These are phyloP conservation scores for Leptogaster cylindrica DNA, from an alignment of 2,888 invertebrate genomes.

Conservation along the genomic window DNA sequence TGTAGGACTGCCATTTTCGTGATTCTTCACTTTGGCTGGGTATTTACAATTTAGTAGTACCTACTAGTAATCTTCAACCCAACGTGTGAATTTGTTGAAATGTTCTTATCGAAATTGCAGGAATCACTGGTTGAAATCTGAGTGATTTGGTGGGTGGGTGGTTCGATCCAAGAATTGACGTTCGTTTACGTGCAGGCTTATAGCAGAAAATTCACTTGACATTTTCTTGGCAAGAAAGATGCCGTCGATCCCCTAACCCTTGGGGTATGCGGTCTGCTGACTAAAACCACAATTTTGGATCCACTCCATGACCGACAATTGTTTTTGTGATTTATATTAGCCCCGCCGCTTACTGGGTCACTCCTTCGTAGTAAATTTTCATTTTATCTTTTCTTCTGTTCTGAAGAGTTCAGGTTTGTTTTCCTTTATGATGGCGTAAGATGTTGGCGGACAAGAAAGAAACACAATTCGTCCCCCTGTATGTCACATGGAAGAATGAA, in stretches of 20 bases:
- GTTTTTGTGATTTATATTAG: constrained; percentile 36
- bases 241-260: constrained; percentile 12
- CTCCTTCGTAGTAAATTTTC: not conserved
- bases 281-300: constrained; percentile 19
- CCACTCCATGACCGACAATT: constrained; percentile 28
- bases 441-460: not conserved
- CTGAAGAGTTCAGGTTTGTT: constrained; percentile 7
- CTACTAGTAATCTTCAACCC: constrained; percentile 18
- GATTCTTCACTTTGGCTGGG: not conserved
- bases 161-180: too few relatives aligned
- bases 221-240: not conserved
- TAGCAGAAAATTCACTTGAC: not conserved
- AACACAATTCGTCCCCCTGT: not conserved
- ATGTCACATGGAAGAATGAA: constrained; percentile 16
- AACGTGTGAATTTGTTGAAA: not conserved
- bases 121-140: not conserved
- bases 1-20: not conserved
- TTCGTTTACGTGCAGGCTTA: not conserved
- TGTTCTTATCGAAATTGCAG: not conserved
- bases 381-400: constrained; percentile 1
- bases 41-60: too few relatives aligned
- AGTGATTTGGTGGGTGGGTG: too few relatives aligned
- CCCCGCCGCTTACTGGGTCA: constrained; percentile 15
- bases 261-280: not conserved
- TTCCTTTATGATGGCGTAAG: constrained; percentile 1